Evolutionary conservation across 2,888 invertebrate species (phyloP), one percentile per base, ranked within the genome.

Genomic region (Frankliniella intonsa): DNA sequence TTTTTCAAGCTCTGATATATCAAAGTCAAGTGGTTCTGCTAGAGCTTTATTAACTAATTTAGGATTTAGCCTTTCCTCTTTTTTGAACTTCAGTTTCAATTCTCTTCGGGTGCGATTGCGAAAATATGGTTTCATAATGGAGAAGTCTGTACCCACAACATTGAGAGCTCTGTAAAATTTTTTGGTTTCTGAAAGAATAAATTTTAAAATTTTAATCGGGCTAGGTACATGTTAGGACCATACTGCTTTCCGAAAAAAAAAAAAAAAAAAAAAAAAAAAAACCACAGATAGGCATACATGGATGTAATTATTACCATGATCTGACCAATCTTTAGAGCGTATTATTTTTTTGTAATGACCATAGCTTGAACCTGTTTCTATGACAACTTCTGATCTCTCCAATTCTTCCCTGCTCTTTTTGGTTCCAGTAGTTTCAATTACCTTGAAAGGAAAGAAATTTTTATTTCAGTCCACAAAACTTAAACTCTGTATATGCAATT

Each of bases 81-180:
- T 94, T 87, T 97, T 97, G 87, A 96, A 98, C 89, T 98, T 98
- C 51, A 94, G 89, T 88, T 98, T 98, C 14, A 98, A 89, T 86
- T 98, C 97, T 82, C 92, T 89, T 19, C 98, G 89, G 0, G 92
- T 92, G 83, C 97, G 90, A 79, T 92, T 92, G 0, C 95, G 94
- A 89, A 97, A 97, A 79, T 96, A 89, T 81, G 92, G 91, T 83
- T 93, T 90, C 95, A 98, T 97, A 81, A 97, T 88, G 9, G 95
- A 92, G 88, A 98, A 98, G 89, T 98, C 98, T 0, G 97, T 97
- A 0, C 98, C 98, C 81, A 97, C 91, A 12, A 94, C 93, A 85
- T 95, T 96, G 14, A 98, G 88, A 0, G 97, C 97, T 85, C 94
- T 92, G 88, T 97, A 98, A 89, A 98, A 98, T 84, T 94, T 93